Evolutionary conservation across 1,140 invertebrate species (phyloP), one percentile per base, ranked within the genome.

Genomic region (Drosophila repleta): DNA sequence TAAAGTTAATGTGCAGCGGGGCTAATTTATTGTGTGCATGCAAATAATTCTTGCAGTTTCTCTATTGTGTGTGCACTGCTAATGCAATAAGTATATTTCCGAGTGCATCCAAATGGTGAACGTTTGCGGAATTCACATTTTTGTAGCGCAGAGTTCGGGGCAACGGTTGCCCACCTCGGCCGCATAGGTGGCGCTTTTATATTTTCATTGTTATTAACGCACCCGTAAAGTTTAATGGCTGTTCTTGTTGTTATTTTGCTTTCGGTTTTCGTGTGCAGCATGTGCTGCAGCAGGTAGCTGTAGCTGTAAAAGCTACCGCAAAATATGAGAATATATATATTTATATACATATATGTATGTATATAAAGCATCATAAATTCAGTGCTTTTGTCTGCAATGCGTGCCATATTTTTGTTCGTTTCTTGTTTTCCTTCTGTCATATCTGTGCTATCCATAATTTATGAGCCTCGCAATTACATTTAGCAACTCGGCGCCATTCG

Each of bases 141-240:
- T 69, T 79, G 70, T 79, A 75, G 79, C 79, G 70, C 73, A 60
- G 75, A 79, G 74, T 83, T 79, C 51, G 70, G 65, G 46, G 49
- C 60, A 48, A 61, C 60, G 35, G 48, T 74, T 69, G 39, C 21
- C n/a, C 24, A 35, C 45, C 21, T 24, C 45, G 20, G 26, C 41
- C 56, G n/a, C 39, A 60, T 71, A 66, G 68, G 62, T 66, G 62
- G 62, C 62, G 68, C 53, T 71, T 52, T 58, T 58, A 65, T 58
- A 65, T 58, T 72, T 53, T 46, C 41, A 67, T 67, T 73, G 64
- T 61, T 67, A 61, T 73, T 67, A 73, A 67, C 69, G 56, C 56
- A 41, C 32, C 29, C 55, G 49, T 73, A 60, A 55, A 60, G 21
- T 52, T 73, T 67, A 55, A 67, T 67, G 56, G 13, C 7, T 70